Evolutionary conservation across 2,797 vertebrate genomes (phyloP).

Genomic region (Ambastaia sidthimunki): DNA sequence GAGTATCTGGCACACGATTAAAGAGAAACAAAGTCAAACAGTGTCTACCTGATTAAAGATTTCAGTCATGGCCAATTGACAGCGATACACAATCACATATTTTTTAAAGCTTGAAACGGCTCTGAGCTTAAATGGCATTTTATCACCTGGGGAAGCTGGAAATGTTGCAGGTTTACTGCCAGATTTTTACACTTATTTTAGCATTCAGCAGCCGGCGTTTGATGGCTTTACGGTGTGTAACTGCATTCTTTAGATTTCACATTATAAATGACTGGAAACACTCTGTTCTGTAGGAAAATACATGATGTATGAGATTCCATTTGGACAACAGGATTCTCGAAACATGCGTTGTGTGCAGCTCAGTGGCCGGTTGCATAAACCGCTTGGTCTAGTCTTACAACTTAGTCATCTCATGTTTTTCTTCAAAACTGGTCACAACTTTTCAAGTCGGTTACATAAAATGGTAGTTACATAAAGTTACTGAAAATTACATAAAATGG

Average conservation of each 20-base stretch:
- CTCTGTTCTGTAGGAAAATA: conserved; percentile 2
- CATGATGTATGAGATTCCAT: conserved; percentile 9
- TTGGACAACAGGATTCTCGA: neutral
- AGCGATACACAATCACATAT: conserved; percentile 48
- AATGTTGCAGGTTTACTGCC: conserved; percentile 10
- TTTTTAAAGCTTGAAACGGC: conserved; percentile 55
- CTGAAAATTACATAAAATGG: too few species aligned
- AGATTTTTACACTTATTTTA: conserved; percentile 5
- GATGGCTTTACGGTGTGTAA: conserved; percentile 21
- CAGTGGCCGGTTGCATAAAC: too few species aligned
- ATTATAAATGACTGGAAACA: neutral
- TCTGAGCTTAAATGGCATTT: conserved; percentile 44
- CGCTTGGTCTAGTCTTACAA: too few species aligned
- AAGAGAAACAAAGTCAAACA: conserved; percentile 33
- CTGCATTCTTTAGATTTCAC: conserved; percentile 8
- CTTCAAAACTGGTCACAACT: too few species aligned
- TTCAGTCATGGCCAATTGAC: conserved; percentile 54
- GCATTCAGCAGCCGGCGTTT: neutral
- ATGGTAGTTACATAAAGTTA: too few species aligned
- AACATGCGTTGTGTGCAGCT: conserved; percentile 58
- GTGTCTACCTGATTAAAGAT: conserved; percentile 52
- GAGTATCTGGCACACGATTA: conserved; percentile 34
- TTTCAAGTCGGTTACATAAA: too few species aligned
- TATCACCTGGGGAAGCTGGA: neutral
- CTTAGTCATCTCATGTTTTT: too few species aligned